Evolutionary conservation across 2,113 vertebrate species (phyloP).

Genomic region (Xenopus borealis): DNA sequence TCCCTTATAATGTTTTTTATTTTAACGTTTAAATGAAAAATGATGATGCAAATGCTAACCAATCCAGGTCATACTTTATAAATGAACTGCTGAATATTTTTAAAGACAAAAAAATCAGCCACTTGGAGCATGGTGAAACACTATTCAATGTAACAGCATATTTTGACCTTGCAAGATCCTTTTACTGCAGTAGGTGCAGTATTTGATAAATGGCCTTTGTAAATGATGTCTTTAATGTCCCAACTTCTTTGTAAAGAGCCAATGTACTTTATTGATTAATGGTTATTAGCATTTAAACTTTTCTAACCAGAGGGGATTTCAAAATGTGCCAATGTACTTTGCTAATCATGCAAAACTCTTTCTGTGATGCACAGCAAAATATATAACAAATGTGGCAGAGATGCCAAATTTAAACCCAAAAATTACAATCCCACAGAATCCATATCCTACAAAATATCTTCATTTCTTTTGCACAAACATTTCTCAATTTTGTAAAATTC

Average conservation of each 20-base stretch:
- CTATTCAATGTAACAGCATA: background rate
- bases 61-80: too few relatives aligned
- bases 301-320: slow-evolving; percentile 1
- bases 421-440: too few relatives aligned
- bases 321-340: slow-evolving; percentile 26
- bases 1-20: too few relatives aligned
- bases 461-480: too few relatives aligned
- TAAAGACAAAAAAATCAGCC: too few relatives aligned
- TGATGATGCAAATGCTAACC: too few relatives aligned
- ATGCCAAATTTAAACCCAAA: background rate
- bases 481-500: too few relatives aligned
- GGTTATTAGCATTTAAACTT: slow-evolving; percentile 40
- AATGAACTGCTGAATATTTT: too few relatives aligned
- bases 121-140: too few relatives aligned
- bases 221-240: slow-evolving; percentile 49
- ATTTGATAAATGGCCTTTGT: slow-evolving; percentile 55
- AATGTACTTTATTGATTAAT: slow-evolving; percentile 50
- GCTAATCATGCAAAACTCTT: slow-evolving; percentile 12
- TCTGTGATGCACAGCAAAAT: background rate
- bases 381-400: slow-evolving; percentile 5
- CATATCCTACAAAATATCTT: too few relatives aligned
- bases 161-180: slow-evolving; percentile 46
- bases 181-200: slow-evolving; percentile 43
- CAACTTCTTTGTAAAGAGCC: slow-evolving; percentile 49
- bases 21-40: too few relatives aligned